These are phyloP conservation scores for Cerastis leucographa DNA, from an alignment of 2,888 invertebrate species.

Conservation along the genomic window DNA sequence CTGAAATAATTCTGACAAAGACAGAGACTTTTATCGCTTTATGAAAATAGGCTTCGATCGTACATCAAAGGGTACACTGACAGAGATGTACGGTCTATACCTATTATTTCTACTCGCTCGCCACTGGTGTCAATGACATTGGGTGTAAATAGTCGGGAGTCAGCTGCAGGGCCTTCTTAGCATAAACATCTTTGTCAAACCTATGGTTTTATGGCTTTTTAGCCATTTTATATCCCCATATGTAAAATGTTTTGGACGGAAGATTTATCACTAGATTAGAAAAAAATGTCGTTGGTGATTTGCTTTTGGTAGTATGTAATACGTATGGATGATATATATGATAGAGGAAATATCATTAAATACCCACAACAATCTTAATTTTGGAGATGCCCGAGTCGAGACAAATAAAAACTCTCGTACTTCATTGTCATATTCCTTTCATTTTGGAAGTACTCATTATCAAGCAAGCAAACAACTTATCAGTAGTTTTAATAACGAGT, in stretches of 20 bases:
- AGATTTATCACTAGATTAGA: neutral
- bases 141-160: constrained; percentile 57
- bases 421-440: neutral
- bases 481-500: too few species aligned
- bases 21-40: constrained; percentile 39
- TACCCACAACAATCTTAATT: neutral
- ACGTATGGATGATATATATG: too few species aligned
- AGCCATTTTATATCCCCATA: neutral
- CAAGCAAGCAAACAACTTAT: too few species aligned
- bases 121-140: constrained; percentile 66
- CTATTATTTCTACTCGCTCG: constrained; percentile 49
- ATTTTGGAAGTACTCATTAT: neutral
- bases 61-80: constrained; percentile 69
- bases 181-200: constrained; percentile 63
- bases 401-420: neutral
- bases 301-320: neutral
- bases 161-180: constrained; percentile 55
- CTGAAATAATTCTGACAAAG: constrained; percentile 28
- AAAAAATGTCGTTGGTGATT: neutral
- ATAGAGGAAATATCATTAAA: neutral
- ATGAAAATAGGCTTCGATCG: constrained; percentile 57
- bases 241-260: neutral
- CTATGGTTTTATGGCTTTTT: constrained; percentile 25
- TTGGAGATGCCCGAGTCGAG: neutral
- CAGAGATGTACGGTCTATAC: constrained; percentile 59